Evolutionary conservation across 2,113 vertebrate genomes (phyloP).

Genomic region (Dunckerocampus dactyliophorus): DNA sequence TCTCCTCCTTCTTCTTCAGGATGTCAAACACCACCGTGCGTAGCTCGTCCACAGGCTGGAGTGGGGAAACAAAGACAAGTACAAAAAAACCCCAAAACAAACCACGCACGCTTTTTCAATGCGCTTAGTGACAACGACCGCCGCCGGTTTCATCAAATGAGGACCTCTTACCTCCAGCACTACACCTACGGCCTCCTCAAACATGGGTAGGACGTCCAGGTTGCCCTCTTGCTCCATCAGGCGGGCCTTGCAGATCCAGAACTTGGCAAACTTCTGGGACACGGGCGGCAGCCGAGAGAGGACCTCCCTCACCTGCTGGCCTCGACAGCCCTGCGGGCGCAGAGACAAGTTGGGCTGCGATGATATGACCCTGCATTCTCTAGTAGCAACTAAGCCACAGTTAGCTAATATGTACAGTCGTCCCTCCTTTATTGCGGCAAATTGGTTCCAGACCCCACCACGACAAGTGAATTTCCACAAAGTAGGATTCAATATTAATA

Average conservation of each 20-base stretch:
- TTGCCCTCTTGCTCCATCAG: constrained; percentile 75
- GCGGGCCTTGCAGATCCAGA: constrained; percentile 86
- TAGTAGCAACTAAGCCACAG: no score
- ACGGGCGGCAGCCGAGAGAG: constrained; percentile 77
- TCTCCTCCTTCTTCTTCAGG: constrained; percentile 67
- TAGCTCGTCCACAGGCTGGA: constrained; percentile 73
- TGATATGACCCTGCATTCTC: no score
- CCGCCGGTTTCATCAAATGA: neutral
- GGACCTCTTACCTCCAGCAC: constrained; percentile 73
- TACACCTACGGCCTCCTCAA: constrained; percentile 77
- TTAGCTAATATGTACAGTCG: no score
- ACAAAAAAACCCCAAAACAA: neutral
- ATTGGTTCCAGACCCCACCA: no score
- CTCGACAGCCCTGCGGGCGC: constrained; percentile 67
- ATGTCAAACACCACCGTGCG: constrained; percentile 73
- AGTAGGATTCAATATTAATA: no score
- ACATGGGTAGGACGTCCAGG: constrained; percentile 76
- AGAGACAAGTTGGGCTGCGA: neutral
- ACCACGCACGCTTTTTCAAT: neutral
- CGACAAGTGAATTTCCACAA: no score
- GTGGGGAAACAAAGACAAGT: neutral
- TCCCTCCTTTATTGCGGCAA: no score
- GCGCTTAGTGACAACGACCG: neutral
- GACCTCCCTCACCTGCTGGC: constrained; percentile 64
- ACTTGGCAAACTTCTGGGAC: constrained; percentile 83